Percentiles rank a stretch among this genome's conserved stretches.
phyloP scores from a whole-genome alignment of 30 jellyfish, hydroid and myxozoan genomes.

The Hydra vulgaris region DNA sequence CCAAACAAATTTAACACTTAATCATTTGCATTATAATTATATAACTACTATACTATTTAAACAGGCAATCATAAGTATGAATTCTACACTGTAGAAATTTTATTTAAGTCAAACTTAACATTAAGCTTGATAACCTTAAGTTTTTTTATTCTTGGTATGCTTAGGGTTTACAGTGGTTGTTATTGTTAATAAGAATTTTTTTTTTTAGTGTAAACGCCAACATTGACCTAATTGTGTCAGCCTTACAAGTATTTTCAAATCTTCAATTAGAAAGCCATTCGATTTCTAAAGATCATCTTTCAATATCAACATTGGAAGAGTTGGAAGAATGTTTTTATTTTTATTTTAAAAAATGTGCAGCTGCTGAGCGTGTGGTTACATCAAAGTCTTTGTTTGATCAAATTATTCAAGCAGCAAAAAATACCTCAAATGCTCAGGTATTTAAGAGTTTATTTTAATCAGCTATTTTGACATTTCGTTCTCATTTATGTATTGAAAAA shows the following conservation, averaged over 20 bases:
- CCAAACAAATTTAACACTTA: too few species aligned
- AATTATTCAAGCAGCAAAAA: slow-evolving; percentile 31
- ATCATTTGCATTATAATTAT: too few species aligned
- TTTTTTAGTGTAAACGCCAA: slow-evolving; percentile 68
- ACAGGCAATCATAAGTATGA: too few species aligned
- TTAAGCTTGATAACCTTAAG: background rate
- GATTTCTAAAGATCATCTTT: slow-evolving; percentile 30
- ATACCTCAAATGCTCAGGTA: slow-evolving; percentile 38
- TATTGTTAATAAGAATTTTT: background rate
- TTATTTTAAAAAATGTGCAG: slow-evolving; percentile 65
- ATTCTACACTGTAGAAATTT: too few species aligned
- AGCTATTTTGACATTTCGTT: background rate
- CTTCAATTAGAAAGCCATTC: slow-evolving; percentile 20
- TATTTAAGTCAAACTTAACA: too few species aligned
- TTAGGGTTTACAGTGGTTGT: too few species aligned
- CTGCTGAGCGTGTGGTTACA: slow-evolving; percentile 72
- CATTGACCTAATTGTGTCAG: slow-evolving; percentile 65
- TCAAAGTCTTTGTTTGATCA: slow-evolving; percentile 50
- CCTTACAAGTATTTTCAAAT: slow-evolving; percentile 33
- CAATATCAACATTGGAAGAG: slow-evolving; percentile 29
- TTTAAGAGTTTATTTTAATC: background rate
- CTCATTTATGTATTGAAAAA: too few species aligned
- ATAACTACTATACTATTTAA: too few species aligned
- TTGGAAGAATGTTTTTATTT: slow-evolving; percentile 55
- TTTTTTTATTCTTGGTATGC: background rate